Percentiles rank a stretch among this genome's conserved stretches.
Conservation (phyloP, 2,888 invertebrate genomes). For the Lasioglossum zephyrum region DNA sequence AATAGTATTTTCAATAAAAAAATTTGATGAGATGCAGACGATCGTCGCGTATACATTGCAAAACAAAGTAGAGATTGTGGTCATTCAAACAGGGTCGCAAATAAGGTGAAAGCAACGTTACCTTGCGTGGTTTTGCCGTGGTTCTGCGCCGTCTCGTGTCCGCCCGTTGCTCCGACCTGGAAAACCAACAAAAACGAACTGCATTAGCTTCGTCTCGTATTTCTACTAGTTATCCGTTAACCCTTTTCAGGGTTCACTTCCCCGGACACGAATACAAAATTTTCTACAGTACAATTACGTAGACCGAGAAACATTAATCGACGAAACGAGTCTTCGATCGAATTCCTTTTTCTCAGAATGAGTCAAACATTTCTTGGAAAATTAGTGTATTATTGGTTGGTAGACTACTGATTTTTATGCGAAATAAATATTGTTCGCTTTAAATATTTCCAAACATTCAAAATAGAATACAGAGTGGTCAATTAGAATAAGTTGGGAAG, state of each 20-base stretch:
- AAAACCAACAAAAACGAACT: constrained; percentile 24
- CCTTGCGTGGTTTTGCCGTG: constrained; percentile 52
- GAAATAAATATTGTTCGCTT: too few species aligned
- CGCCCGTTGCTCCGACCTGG: constrained; percentile 22
- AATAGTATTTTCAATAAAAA: not conserved
- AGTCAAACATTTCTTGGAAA: not conserved
- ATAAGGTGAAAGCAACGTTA: constrained; percentile 49
- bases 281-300: not conserved
- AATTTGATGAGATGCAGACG: not conserved
- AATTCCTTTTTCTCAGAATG: not conserved
- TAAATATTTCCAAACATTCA: too few species aligned
- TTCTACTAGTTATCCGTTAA: not conserved
- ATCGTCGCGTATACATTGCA: not conserved
- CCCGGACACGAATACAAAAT: not conserved
- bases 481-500: too few species aligned
- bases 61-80: not conserved
- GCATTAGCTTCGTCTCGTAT: not conserved
- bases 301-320: not conserved
- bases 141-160: constrained; percentile 32
- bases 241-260: not conserved
- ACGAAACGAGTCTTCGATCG: not conserved
- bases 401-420: too few species aligned
- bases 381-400: not conserved
- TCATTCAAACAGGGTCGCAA: constrained; percentile 14
- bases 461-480: too few species aligned